Percentiles rank a stretch among this genome's conserved stretches.
phyloP scores from a whole-genome alignment of 53 echinoderm and acorn worm species.

The Crossaster papposus region DNA sequence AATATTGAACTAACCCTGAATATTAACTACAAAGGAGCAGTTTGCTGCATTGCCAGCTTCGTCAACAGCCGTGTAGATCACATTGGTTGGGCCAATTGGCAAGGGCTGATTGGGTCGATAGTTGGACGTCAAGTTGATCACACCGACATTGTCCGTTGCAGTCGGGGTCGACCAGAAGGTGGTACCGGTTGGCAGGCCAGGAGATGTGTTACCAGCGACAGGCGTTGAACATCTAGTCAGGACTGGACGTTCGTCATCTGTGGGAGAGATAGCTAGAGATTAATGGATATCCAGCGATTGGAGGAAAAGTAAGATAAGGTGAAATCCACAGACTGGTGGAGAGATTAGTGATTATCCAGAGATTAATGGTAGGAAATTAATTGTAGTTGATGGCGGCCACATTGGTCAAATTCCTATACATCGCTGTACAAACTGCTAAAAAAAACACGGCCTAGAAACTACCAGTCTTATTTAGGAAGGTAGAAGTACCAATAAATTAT shows the following conservation, averaged over 20 bases:
- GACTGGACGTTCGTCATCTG: slow-evolving; percentile 32
- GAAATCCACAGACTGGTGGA: too few species aligned
- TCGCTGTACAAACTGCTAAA: too few species aligned
- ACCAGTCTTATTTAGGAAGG: too few species aligned
- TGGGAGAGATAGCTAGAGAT: not conserved
- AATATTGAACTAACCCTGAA: slow-evolving; percentile 43
- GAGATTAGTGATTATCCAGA: too few species aligned
- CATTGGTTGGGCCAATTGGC: slow-evolving; percentile 16
- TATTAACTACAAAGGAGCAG: slow-evolving; percentile 31
- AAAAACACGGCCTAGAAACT: too few species aligned
- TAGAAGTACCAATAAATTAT: too few species aligned
- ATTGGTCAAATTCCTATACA: too few species aligned
- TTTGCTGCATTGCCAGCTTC: slow-evolving; percentile 47
- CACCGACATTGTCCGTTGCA: slow-evolving; percentile 50
- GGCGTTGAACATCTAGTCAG: slow-evolving; percentile 38
- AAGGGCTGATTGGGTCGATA: slow-evolving; percentile 10
- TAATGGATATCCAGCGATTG: not conserved
- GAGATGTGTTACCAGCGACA: slow-evolving; percentile 22
- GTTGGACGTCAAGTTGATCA: slow-evolving; percentile 4
- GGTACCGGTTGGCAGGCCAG: slow-evolving; percentile 23
- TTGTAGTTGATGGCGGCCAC: too few species aligned
- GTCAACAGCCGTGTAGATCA: slow-evolving; percentile 58
- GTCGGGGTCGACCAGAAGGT: slow-evolving; percentile 60
- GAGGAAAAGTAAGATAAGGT: not conserved
- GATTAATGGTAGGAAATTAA: too few species aligned